Base-by-base conservation (phyloP, 2,888 invertebrate species). In the Pediacus dermestoides region DNA sequence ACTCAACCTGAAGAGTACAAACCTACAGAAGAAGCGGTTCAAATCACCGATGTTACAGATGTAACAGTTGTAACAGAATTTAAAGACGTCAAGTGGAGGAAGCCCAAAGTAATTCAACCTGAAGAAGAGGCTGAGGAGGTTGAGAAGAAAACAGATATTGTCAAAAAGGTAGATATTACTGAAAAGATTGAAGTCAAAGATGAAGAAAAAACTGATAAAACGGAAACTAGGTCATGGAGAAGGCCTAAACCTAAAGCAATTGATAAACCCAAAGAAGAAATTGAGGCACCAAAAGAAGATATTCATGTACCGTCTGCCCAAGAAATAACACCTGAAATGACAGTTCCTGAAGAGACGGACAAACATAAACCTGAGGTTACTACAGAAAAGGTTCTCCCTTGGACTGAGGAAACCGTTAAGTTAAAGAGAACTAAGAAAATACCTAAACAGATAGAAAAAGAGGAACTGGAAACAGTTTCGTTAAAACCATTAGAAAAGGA, bases 361-460 rank as follows among this genome's bases (percentile, higher is more conserved):
- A 34, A 34, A 15, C 13, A 15, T 10, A 30, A 31, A 28, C 34
- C 37, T 18, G 39, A 39, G 15, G 28, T 35, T 32, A 13, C 38
- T 18, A 36, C 38, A 10, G 36, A 39, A 16, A 27, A 44, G 37
- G 30, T 30, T 18, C 25, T 45, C 44, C 72, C 75, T 3, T 76
- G 76, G 77, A 82, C 75, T 2, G 75, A 82, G 55, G 78, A 82
- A 63, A 70, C 73, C 41, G 67, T 76, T 7, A 66, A 55, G 10
- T 53, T 77, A 8, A 77, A 75, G 39, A 66, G 60, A 45, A 52
- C 67, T 1, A 61, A 53, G 38, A 55, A 59, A 2, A 59, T 63
- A 26, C 60, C 49, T 40, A 67, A 67, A 48, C 60, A 62, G 37
- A 46, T 64, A 30, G 52, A 50, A 1, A 67, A 66, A 35, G 68